A percentile compares a stretch with the other conserved stretches of the same genome.
Evolutionary conservation across 2,113 vertebrate species (phyloP).

Genomic region (Amia ocellicauda): DNA sequence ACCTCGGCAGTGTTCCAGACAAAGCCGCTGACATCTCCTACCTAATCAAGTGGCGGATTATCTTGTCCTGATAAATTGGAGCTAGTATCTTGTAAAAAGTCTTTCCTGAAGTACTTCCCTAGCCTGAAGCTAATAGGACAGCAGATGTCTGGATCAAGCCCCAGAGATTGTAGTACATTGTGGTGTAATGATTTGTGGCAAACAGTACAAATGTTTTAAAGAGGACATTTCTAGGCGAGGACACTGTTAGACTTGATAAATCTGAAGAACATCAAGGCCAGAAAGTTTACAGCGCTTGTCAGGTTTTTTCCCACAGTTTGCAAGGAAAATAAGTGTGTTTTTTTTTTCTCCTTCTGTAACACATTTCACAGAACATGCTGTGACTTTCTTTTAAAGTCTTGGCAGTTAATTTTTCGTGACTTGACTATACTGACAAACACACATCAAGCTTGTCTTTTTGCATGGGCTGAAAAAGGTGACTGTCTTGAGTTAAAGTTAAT

Average conservation of each 20-base stretch:
- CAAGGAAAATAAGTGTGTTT: neutral
- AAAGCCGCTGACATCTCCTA: constrained; percentile 60
- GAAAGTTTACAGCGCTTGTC: neutral
- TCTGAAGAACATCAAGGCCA: constrained; percentile 35
- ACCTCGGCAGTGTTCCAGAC: constrained; percentile 40
- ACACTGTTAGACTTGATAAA: constrained; percentile 50
- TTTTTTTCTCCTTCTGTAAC: neutral
- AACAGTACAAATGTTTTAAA: constrained; percentile 68
- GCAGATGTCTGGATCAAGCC: constrained; percentile 63
- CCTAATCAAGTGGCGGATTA: constrained; percentile 71
- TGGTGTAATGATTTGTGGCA: constrained; percentile 70
- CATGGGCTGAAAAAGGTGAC: too few species aligned
- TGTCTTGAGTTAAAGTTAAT: too few species aligned
- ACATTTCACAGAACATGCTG: constrained; percentile 5
- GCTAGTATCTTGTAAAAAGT: constrained; percentile 58
- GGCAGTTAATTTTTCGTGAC: too few species aligned
- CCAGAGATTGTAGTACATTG: constrained; percentile 55
- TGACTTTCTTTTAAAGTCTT: constrained; percentile 11
- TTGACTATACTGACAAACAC: too few species aligned
- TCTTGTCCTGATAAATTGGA: constrained; percentile 77
- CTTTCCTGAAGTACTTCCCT: constrained; percentile 59
- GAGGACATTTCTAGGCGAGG: constrained; percentile 44
- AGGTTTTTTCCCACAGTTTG: neutral
- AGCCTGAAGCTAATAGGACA: constrained; percentile 43
- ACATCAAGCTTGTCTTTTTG: too few species aligned